Evolutionary conservation across 53 echinoderm and acorn worm genomes (phyloP), one percentile per base, ranked within the genome.

Genomic region (Holothuria scabra): DNA sequence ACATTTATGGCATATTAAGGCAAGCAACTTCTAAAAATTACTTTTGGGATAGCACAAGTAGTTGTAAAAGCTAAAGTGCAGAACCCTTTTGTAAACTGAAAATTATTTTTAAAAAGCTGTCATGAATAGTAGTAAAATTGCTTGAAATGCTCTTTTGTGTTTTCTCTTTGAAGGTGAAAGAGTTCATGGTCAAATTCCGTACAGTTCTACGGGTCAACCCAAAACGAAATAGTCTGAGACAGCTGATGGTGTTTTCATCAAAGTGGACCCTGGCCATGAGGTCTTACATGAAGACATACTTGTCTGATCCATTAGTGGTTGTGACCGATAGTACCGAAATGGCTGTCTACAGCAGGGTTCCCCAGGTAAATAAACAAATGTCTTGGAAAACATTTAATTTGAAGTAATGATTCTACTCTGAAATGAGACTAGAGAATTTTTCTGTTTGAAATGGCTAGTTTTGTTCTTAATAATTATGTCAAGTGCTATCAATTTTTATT

Each of bases 311-410:
- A 18, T 66, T 93, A 12, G 90, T 94, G 4, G 72, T 89, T 41
- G 76, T 92, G 26, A 89, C 99, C 2, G 83, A 74, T 28, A 79
- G 87, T 19, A 33, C 95, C 19, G 99, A 99, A 76, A 90, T 90
- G 26, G 99, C 91, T n/a, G 89, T 99, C 41, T 99, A 94, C 79
- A 89, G 92, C 58, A 55, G 89, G 12, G 91, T 93, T 18, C 56
- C 80, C 68, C 94, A 95, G 94, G 99, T 99, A 23, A 83, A 16
- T 52, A 52, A 9, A 52, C 52, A 52, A 52, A 8, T 18, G 14
- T 52, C 75, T 18, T 9, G 10, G 20, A 65, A 65, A 56, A 14
- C 25, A 28, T 30, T 9, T 0, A 37, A 1, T 74, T 14, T 18
- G 38, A 25, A 3, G 12, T 12, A 74, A 29, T 65, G 65, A 4